Percentiles rank a stretch among this genome's conserved stretches.
Evolutionary conservation across 2,888 invertebrate species (phyloP).

Genomic region (Petrolisthes cinctipes): DNA sequence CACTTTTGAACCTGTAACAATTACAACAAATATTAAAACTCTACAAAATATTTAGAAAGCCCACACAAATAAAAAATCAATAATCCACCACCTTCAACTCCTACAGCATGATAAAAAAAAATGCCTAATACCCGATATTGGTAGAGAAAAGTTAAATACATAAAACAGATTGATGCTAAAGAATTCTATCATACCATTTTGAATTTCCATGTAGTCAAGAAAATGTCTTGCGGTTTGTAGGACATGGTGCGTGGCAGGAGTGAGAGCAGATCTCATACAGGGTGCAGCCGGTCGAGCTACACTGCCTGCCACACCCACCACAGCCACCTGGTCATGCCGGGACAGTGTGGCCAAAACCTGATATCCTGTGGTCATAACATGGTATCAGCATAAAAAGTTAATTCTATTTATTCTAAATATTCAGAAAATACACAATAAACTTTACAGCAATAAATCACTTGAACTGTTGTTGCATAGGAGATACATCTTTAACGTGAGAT

Average conservation of each 20-base stretch:
- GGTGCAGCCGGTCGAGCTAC: constrained; percentile 50
- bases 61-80: too few relatives aligned
- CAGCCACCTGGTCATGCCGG: constrained; percentile 44
- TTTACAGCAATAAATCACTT: too few relatives aligned
- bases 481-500: too few relatives aligned
- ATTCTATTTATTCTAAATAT: background rate
- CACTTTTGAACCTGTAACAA: too few relatives aligned
- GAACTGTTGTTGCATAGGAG: too few relatives aligned
- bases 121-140: background rate
- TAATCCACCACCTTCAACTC: too few relatives aligned
- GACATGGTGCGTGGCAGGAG: constrained; percentile 72
- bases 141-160: background rate
- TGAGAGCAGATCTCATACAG: constrained; percentile 67
- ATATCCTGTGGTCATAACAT: constrained; percentile 31
- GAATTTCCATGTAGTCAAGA: constrained; percentile 72
- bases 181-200: constrained; percentile 69
- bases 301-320: constrained; percentile 41
- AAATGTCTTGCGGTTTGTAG: constrained; percentile 73
- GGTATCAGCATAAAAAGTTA: background rate
- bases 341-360: constrained; percentile 44
- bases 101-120: too few relatives aligned
- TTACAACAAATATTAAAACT: too few relatives aligned
- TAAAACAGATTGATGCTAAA: constrained; percentile 2
- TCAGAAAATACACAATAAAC: background rate
- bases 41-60: too few relatives aligned